Conservation (phyloP, 2,888 invertebrate species). For the Hoplodrina ambigua region DNA sequence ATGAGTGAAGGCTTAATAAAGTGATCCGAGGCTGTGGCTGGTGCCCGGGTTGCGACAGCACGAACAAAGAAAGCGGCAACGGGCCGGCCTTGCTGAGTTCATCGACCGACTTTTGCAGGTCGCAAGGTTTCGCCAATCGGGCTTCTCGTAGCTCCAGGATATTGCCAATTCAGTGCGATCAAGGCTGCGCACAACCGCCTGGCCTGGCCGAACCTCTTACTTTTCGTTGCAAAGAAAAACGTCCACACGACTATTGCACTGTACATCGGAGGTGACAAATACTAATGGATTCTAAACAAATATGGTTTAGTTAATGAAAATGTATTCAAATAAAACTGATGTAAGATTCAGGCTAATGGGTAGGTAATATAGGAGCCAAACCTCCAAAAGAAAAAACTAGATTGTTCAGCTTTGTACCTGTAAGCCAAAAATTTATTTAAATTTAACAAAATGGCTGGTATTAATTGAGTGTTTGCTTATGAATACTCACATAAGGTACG, state of each 20-base stretch:
- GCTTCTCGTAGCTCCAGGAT: conserved; percentile 89
- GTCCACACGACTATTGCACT: conserved; percentile 63
- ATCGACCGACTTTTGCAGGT: conserved; percentile 90
- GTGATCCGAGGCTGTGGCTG: conserved; percentile 84
- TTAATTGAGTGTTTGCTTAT: neutral
- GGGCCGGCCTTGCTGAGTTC: conserved; percentile 88
- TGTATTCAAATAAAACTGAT: conserved; percentile 4
- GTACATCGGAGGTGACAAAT: conserved; percentile 55
- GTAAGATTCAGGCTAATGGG: neutral
- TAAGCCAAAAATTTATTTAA: conserved; percentile 17
- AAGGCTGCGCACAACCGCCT: conserved; percentile 83
- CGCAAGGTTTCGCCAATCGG: conserved; percentile 90
- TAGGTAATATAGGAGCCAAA: conserved; percentile 4
- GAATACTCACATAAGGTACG: neutral
- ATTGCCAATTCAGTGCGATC: conserved; percentile 89
- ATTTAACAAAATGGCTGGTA: neutral
- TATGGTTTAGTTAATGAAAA: conserved; percentile 13
- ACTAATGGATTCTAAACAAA: conserved; percentile 19
- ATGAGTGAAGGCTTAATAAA: conserved; percentile 87
- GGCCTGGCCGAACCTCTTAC: conserved; percentile 82
- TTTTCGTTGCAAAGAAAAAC: conserved; percentile 81
- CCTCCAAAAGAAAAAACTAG: conserved; percentile 4
- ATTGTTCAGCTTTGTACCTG: neutral
- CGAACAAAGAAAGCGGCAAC: conserved; percentile 89
- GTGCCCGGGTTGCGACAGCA: conserved; percentile 84